Evolutionary conservation across 2,797 vertebrate species (phyloP).

Genomic region (Syncerus caffer): DNA sequence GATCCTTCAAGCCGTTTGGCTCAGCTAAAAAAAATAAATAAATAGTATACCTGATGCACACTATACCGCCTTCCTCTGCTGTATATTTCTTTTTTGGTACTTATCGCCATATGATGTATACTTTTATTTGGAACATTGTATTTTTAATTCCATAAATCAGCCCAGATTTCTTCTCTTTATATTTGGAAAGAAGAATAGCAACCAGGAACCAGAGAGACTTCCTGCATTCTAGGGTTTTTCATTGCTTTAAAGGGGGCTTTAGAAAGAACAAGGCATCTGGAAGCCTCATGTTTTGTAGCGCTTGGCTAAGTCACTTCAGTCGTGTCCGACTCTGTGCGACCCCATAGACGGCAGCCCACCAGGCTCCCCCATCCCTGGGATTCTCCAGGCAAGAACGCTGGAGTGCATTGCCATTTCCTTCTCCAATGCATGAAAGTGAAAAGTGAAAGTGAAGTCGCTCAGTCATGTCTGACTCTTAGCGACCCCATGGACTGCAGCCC

Average conservation of each 20-base stretch:
- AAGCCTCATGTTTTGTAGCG: fast-evolving
- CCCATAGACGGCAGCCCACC: too few relatives aligned
- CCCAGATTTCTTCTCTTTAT: neutral
- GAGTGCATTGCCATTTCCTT: too few relatives aligned
- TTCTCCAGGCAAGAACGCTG: too few relatives aligned
- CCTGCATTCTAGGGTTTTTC: neutral
- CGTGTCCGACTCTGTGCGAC: too few relatives aligned
- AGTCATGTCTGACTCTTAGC: too few relatives aligned
- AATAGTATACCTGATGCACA: neutral
- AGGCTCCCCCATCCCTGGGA: too few relatives aligned
- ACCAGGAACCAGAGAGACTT: neutral
- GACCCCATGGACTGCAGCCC: too few relatives aligned
- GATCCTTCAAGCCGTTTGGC: neutral
- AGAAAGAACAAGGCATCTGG: neutral
- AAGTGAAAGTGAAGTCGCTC: too few relatives aligned
- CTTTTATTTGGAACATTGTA: neutral
- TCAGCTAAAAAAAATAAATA: neutral
- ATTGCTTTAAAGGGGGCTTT: neutral
- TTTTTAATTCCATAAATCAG: neutral
- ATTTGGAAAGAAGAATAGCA: neutral
- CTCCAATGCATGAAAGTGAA: too few relatives aligned
- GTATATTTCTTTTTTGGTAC: neutral
- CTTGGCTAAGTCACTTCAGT: too few relatives aligned
- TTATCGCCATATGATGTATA: neutral
- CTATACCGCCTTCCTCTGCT: neutral